Base-by-base conservation (phyloP, 1,140 invertebrate species). In the Acromyrmex echinatior region DNA sequence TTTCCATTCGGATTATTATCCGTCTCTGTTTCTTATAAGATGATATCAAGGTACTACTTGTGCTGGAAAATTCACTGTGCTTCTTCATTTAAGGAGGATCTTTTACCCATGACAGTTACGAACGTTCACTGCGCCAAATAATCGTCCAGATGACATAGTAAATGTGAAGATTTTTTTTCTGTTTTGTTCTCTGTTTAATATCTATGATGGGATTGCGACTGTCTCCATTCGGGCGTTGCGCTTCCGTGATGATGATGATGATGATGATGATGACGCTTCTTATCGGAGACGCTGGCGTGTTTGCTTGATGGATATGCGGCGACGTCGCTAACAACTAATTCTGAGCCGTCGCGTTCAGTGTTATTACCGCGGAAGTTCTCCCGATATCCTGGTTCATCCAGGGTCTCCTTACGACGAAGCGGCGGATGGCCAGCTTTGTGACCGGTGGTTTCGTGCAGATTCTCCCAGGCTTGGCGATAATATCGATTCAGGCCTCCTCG, bases 381-480 rank as follows among this genome's bases (percentile, higher is more conserved):
- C 82, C 96, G 92, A 79, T 95, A 95, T 56, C 94, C 96, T 39
- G 97, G 97, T 91, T 97, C 97, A 94, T 97, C 97, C 87, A 97
- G 93, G 31, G 97, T 97, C 89, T 97, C 97, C 93, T 97, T 97
- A 66, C 97, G 96, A 56, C 96, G 95, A 14, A 97, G 94, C 1
- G 96, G 96, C 60, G 96, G 96, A 91, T 96, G 96, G 71, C 95
- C 96, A 28, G 96, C 95, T 92, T 97, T 97, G 65, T 96, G 96
- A 35, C 97, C 96, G 14, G 97, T 96, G 18, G 97, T 97, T 94
- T 98, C 97, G 93, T 98, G 98, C 5, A 99, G 96, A 93, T 99
- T 98, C 92, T 98, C 98, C 98, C 98, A 99, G 5, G 98, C 98
- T 94, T 98, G 97, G 21, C 98, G 96, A 95, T 99, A 99, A 92